Percentiles rank a stretch among this genome's conserved stretches.
phyloP scores from a whole-genome alignment of 2,113 vertebrate species.

The Xyliphius kryptos region DNA sequence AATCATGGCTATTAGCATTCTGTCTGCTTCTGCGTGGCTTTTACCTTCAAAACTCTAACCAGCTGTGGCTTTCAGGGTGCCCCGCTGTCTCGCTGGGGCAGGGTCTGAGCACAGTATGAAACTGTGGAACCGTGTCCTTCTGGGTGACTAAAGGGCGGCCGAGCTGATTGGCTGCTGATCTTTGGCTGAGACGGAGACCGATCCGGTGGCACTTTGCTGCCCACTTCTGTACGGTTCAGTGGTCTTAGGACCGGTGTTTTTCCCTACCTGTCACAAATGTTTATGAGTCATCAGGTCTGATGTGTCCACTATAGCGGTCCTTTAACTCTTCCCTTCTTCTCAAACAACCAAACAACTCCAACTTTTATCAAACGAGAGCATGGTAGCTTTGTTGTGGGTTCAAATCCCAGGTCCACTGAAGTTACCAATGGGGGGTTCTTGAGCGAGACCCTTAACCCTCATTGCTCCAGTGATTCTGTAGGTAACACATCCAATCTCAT shows the following conservation, averaged over 20 bases:
- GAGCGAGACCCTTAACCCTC: no score
- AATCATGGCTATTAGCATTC: conserved; percentile 7
- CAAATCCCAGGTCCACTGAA: no score
- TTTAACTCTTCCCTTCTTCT: background rate
- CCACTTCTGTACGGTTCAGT: conserved; percentile 27
- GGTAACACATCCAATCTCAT: no score
- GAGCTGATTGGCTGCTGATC: conserved; percentile 16
- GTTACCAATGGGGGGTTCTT: no score
- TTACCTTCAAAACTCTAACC: conserved; percentile 5
- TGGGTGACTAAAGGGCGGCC: conserved; percentile 30
- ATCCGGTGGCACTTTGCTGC: conserved; percentile 31
- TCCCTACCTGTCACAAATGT: conserved; percentile 28
- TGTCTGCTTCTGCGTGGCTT: background rate
- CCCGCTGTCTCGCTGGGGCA: background rate
- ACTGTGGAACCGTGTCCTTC: conserved; percentile 1
- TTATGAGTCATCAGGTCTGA: conserved; percentile 27
- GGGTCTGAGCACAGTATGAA: background rate
- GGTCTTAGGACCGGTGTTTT: conserved; percentile 18
- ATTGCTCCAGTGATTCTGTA: no score
- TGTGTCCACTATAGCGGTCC: conserved; percentile 20
- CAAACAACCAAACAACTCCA: background rate
- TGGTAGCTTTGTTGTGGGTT: no score
- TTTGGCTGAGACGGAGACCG: conserved; percentile 28
- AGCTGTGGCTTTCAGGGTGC: conserved; percentile 1
- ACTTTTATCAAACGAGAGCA: no score